These are phyloP conservation scores for Andrena bicolor DNA, from an alignment of 2,888 invertebrate species.

Conservation along the genomic window DNA sequence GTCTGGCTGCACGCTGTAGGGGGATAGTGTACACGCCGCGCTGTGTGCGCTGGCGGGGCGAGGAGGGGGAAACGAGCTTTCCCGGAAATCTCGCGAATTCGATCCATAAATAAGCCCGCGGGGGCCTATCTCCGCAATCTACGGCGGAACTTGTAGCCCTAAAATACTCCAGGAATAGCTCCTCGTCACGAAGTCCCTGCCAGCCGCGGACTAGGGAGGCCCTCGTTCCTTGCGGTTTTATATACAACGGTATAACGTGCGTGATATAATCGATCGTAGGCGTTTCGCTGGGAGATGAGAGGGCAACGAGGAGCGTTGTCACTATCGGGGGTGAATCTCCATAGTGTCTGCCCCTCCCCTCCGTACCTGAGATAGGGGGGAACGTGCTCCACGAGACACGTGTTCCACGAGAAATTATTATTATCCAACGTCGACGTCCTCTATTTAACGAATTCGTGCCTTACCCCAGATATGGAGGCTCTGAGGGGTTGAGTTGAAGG, in stretches of 20 bases:
- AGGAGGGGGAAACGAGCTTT: slow-evolving; percentile 57
- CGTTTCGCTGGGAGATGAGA: slow-evolving; percentile 61
- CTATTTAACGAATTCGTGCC: background rate
- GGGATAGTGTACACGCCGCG: slow-evolving; percentile 7
- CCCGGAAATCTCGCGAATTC: slow-evolving; percentile 74
- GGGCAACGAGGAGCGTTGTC: slow-evolving; percentile 60
- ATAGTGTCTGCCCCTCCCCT: slow-evolving; percentile 32
- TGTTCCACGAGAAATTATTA: slow-evolving; percentile 30
- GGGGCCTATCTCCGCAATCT: slow-evolving; percentile 71
- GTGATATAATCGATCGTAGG: slow-evolving; percentile 67
- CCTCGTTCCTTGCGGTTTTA: slow-evolving; percentile 56
- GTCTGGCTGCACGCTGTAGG: background rate
- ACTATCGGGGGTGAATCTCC: slow-evolving; percentile 60
- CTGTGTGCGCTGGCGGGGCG: background rate
- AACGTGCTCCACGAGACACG: slow-evolving; percentile 14
- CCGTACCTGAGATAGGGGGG: slow-evolving; percentile 1
- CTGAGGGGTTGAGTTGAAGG: background rate
- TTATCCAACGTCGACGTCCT: slow-evolving; percentile 11
- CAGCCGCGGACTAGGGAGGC: slow-evolving; percentile 16
- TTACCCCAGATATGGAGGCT: background rate
- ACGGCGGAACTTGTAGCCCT: slow-evolving; percentile 73
- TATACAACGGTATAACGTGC: slow-evolving; percentile 63
- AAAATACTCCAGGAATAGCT: slow-evolving; percentile 74
- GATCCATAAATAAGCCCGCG: slow-evolving; percentile 73
- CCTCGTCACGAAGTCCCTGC: slow-evolving; percentile 72